phyloP scores from a whole-genome alignment of 2,113 vertebrate species.

The Machaerirhynchus nigripectus region DNA sequence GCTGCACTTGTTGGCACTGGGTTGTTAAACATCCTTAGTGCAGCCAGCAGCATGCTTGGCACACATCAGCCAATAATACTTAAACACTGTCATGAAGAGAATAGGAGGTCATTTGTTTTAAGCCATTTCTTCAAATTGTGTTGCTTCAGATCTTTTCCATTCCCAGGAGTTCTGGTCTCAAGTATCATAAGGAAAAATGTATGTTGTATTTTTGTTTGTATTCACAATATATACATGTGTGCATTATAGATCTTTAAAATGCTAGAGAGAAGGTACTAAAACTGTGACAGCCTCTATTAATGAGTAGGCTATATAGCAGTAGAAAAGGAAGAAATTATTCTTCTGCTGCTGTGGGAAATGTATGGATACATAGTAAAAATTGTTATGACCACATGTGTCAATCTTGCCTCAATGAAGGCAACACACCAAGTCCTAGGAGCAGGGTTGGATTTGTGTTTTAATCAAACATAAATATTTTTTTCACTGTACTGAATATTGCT shows the following conservation, averaged over 20 bases:
- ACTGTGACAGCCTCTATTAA: not conserved
- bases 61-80: conserved; percentile 66
- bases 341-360: not conserved
- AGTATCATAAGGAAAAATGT: not conserved
- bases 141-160: not conserved
- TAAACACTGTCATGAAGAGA: conserved; percentile 71
- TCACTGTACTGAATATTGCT: not conserved
- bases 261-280: not conserved
- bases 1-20: conserved; percentile 80
- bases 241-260: not conserved
- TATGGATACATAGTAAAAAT: not conserved
- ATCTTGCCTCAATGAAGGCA: not conserved
- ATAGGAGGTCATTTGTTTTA: conserved; percentile 44
- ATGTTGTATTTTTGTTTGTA: not conserved
- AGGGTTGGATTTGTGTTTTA: not conserved
- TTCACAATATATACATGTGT: not conserved
- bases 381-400: not conserved
- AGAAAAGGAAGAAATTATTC: not conserved
- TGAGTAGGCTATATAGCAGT: not conserved
- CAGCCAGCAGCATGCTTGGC: conserved; percentile 74
- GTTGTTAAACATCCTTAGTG: conserved; percentile 64
- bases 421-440: not conserved
- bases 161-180: not conserved
- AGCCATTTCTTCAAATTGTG: not conserved
- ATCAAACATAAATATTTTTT: not conserved